phyloP scores from a whole-genome alignment of 2,113 vertebrate species.

The Carollia perspicillata region DNA sequence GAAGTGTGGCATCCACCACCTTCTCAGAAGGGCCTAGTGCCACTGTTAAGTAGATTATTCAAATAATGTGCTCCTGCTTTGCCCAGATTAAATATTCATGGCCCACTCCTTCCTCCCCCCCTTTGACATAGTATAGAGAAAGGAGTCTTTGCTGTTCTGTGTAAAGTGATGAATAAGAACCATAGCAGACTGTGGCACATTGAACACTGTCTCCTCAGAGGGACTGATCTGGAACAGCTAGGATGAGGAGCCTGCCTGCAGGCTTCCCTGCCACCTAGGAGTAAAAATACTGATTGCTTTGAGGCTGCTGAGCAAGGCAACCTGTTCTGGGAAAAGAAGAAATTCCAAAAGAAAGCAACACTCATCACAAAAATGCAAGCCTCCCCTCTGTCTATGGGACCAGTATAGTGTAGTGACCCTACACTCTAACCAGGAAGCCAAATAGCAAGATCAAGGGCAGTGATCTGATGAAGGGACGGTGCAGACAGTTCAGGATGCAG shows the following conservation, averaged over 20 bases:
- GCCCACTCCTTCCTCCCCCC: neutral
- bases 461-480: rapidly evolving
- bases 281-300: neutral
- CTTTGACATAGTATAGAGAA: neutral
- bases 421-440: neutral
- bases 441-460: neutral
- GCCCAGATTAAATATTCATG: constrained; percentile 49
- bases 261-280: neutral
- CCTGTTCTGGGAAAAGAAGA: neutral
- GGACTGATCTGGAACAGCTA: neutral
- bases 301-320: neutral
- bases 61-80: constrained; percentile 48
- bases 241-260: neutral
- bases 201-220: neutral
- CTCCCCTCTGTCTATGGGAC: neutral
- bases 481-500: no score
- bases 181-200: neutral
- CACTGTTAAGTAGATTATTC: constrained; percentile 46
- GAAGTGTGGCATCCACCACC: neutral
- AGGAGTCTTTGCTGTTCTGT: neutral
- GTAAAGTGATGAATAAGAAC: neutral
- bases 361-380: no score
- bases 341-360: neutral
- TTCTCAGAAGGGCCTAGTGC: neutral
- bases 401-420: neutral